Percentiles rank a stretch among this genome's conserved stretches.
phyloP scores from a whole-genome alignment of 2,113 vertebrate species.

The Podarcis muralis region DNA sequence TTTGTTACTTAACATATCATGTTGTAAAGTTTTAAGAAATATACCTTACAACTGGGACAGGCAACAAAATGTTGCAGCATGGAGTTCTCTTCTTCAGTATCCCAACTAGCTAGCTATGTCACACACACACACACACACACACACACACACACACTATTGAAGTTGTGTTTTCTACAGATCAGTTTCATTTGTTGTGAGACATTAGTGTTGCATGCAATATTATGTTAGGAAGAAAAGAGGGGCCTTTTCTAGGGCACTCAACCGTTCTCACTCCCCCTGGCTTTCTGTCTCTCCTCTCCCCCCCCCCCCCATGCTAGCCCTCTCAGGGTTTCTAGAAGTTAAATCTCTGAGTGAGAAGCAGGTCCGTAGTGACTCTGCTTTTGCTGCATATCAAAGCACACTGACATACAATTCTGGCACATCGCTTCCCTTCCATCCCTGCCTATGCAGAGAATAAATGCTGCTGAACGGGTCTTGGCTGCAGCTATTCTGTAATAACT shows the following conservation, averaged over 20 bases:
- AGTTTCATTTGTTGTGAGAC: too few species aligned
- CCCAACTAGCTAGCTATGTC: background rate
- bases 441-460: background rate
- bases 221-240: too few species aligned
- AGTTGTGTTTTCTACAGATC: too few species aligned
- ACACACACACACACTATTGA: too few species aligned
- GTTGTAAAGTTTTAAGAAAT: background rate
- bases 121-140: too few species aligned
- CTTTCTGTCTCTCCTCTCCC: background rate
- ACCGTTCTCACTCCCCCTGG: background rate
- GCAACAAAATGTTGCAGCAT: background rate
- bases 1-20: background rate
- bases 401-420: background rate
- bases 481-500: background rate
- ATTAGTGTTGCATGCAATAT: too few species aligned
- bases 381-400: background rate
- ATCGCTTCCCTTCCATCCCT: background rate
- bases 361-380: background rate
- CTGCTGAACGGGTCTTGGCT: background rate
- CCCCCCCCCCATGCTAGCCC: background rate
- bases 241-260: background rate
- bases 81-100: background rate
- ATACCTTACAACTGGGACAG: background rate
- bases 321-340: background rate
- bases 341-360: background rate